Evolutionary conservation across 92 coral and sea anemone genomes (phyloP), one percentile per base, ranked within the genome.

Genomic region (Scolanthus callimorphus): DNA sequence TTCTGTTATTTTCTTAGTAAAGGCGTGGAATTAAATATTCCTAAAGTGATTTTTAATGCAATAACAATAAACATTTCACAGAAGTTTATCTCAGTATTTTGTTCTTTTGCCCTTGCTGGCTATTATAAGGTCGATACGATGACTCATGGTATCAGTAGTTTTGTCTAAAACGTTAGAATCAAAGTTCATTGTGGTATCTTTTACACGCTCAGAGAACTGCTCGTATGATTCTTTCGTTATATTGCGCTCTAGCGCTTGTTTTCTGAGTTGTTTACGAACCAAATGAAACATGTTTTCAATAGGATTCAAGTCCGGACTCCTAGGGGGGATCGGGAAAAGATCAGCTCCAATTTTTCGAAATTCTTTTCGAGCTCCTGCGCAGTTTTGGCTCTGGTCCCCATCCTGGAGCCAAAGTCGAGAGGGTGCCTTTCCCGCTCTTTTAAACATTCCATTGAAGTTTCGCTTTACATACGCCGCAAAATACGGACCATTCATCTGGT

Each of bases 361-460:
- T 49, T 43, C 79, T 27, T 48, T 23, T 50, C 51, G 12, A 28
- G 73, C 72, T 8, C 17, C 44, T 13, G 48, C 58, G 41, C 79
- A 55, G 20, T 75, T 67, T 49, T 75, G 82, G 60, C 76, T 31
- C 4, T 68, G 82, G 44, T 57, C 57, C 12, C 70, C 70, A 54
- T 57, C 68, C 58, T 72, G 79, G 12, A 72, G 29, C 70, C 70
- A 72, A 20, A 72, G 27, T 15, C 51, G 63, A 10, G 51, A 70
- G 4, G 27, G 48, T 8, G 25, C 31, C 41, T 76, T 76, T 10
- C 17, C 30, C 28, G 52, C 48, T 27, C 26, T 49, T 6, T 31
- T 9, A 50, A 57, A 75, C 52, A 66, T 31, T 17, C 39, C 17
- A 0, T 25, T 60, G 43, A 52, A 64, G 27, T 55, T 66, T 6